Conservation (phyloP, 2,888 invertebrate species). For the Coremacera marginata region DNA sequence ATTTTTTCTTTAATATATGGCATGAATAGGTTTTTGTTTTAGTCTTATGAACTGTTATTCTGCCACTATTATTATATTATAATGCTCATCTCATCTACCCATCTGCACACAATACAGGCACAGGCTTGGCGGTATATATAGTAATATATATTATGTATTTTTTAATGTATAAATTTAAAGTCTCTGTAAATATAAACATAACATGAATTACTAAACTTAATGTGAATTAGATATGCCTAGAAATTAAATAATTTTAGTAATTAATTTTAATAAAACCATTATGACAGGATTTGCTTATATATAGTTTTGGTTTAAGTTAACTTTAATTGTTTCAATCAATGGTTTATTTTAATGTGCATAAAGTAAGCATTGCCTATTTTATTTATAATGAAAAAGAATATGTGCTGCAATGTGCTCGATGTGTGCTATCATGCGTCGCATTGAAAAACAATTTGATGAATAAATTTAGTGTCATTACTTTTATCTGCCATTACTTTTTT, state of each 20-base stretch:
- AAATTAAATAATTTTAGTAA: slow-evolving; percentile 8
- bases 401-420: neutral
- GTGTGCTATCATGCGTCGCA: too few relatives aligned
- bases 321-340: neutral
- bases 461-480: too few relatives aligned
- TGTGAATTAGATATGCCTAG: slow-evolving; percentile 24
- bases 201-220: slow-evolving; percentile 18
- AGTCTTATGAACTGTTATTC: neutral
- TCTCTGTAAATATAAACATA: slow-evolving; percentile 18
- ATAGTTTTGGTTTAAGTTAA: slow-evolving; percentile 22
- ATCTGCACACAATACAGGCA: neutral
- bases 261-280: neutral
- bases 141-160: slow-evolving; percentile 1
- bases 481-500: too few relatives aligned
- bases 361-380: neutral
- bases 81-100: slow-evolving; percentile 19
- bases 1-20: neutral
- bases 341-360: neutral
- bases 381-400: too few relatives aligned
- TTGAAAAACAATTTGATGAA: neutral
- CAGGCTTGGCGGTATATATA: neutral
- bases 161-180: slow-evolving; percentile 25
- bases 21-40: neutral
- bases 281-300: slow-evolving; percentile 19
- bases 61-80: slow-evolving; percentile 24